These are phyloP conservation scores for Calephelis perditalis DNA, from an alignment of 2,888 invertebrate species.

Conservation along the genomic window DNA sequence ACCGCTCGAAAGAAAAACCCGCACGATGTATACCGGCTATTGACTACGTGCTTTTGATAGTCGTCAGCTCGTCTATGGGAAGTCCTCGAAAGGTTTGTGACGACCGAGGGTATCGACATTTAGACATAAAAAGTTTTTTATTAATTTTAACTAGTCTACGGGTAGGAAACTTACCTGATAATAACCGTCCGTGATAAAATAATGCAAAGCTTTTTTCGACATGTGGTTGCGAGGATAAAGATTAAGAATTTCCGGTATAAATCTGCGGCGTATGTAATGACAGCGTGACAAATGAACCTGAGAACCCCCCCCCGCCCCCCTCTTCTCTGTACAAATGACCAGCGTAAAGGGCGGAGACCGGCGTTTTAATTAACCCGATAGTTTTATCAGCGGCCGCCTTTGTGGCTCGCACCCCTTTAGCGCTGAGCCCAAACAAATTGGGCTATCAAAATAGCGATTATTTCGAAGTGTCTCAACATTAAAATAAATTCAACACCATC, in stretches of 20 bases:
- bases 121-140: too few relatives aligned
- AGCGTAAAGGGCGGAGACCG: conserved; percentile 27
- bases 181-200: too few relatives aligned
- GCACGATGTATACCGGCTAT: too few relatives aligned
- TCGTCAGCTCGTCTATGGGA: too few relatives aligned
- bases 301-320: not conserved
- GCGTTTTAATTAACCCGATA: conserved; percentile 51
- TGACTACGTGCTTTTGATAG: too few relatives aligned
- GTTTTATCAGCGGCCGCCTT: conserved; percentile 39
- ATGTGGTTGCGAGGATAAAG: not conserved
- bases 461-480: too few relatives aligned
- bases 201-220: not conserved
- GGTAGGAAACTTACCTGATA: too few relatives aligned
- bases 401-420: conserved; percentile 24
- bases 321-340: not conserved
- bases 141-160: too few relatives aligned
- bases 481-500: too few relatives aligned
- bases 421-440: conserved; percentile 13
- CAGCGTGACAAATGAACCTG: conserved; percentile 6
- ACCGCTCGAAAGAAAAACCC: too few relatives aligned
- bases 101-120: too few relatives aligned
- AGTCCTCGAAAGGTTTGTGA: too few relatives aligned
- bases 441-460: not conserved
- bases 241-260: conserved; percentile 8
- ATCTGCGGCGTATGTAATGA: conserved; percentile 2